phyloP scores from a whole-genome alignment of 2,797 vertebrate species.

The Oceanodroma leucorhoa region DNA sequence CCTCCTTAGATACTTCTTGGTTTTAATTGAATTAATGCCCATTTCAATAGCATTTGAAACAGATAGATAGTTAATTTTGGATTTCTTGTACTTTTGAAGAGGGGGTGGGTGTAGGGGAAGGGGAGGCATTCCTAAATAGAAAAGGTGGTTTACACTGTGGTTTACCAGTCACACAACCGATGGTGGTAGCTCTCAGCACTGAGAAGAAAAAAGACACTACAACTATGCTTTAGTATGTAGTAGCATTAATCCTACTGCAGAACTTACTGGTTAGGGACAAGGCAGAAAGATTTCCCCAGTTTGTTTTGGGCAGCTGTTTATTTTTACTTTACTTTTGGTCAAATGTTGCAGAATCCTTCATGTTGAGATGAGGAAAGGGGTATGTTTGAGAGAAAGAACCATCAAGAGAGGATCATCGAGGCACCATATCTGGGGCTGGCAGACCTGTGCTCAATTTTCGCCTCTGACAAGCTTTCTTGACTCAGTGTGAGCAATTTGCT shows the following conservation, averaged over 20 bases:
- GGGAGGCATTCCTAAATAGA: background rate
- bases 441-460: background rate
- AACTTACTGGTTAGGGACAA: background rate
- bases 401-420: background rate
- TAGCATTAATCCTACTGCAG: background rate
- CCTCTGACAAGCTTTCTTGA: background rate
- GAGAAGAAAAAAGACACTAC: background rate
- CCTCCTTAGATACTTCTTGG: background rate
- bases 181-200: background rate
- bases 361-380: background rate
- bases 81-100: background rate
- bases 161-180: background rate
- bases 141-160: background rate
- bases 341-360: background rate
- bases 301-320: background rate
- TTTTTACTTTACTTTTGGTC: background rate
- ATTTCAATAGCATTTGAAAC: background rate
- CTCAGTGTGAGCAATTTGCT: background rate
- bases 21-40: background rate
- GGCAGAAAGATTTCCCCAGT: background rate
- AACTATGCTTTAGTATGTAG: background rate
- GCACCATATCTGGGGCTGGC: background rate
- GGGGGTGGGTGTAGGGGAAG: rapidly evolving
- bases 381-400: background rate
- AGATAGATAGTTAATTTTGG: background rate